Evolutionary conservation across 2,113 vertebrate species (phyloP), one percentile per base, ranked within the genome.

Genomic region (Progne subis): DNA sequence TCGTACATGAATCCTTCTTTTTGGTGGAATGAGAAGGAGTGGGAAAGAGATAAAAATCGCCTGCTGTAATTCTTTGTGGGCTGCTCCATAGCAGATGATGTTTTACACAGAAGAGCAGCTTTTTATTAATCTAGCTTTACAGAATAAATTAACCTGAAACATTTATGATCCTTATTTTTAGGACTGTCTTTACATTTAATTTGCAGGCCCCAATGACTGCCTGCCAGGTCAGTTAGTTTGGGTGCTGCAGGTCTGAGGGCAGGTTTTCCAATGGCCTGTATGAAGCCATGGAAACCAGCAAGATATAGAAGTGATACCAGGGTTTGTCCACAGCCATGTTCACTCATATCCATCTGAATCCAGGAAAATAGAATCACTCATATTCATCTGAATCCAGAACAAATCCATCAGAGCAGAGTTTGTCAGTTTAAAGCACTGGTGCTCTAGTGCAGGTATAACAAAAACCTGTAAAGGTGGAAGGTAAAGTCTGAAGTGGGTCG

Each of bases 21-120:
- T 93, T 71, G 68, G 92, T 96, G 53, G 76, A 93, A 94, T 82
- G 69, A 90, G 56, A 96, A 95, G 34, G 93, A 96, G 94, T 96
- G 94, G 82, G 88, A 96, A 95, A 92, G 88, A 90, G 93, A 97
- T 97, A 95, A 97, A 96, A 92, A 96, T 96, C 92, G 0, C 77
- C 49, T 75, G 39, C 69, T 88, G 24, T 92, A 92, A 95, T 90
- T 94, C 86, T 93, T 82, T 95, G 76, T 94, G 92, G 93, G 86
- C 79, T 95, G 82, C 23, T 92, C 80, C 53, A 71, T 86, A 68
- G 85, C 65, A 94, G 59, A 90, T 68, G 85, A 75, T 96, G 60
- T 75, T 96, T 74, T 92, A 94, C 37, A 93, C 76, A 93, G 47
- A 93, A 60, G 24, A 95, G 41, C 37, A 6, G 8, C 25, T 95